A percentile compares a stretch with the other conserved stretches of the same genome.
Conservation (phyloP, 2,113 vertebrate genomes). For the Apodemus speciosus region DNA sequence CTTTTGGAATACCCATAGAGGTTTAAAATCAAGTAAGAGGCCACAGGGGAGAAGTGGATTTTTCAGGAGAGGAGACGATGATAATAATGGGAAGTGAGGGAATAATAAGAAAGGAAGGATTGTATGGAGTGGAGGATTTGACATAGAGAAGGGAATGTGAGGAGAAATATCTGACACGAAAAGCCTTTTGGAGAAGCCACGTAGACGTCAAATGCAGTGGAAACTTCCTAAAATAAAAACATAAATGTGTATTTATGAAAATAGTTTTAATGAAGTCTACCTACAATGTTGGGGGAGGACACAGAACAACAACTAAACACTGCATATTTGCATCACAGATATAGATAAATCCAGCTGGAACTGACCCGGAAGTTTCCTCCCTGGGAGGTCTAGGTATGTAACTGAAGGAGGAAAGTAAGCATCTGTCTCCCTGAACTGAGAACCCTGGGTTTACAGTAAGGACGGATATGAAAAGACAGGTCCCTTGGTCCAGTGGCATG, state of each 20-base stretch:
- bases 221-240: background rate
- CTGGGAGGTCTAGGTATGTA: background rate
- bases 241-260: background rate
- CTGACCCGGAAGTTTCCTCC: background rate
- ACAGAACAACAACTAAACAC: background rate
- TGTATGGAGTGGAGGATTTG: background rate
- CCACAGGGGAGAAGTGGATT: background rate
- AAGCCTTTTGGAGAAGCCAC: background rate
- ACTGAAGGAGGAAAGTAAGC: background rate
- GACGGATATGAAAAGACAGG: background rate
- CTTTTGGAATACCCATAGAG: background rate
- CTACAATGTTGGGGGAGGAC: too few species aligned
- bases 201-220: background rate
- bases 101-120: background rate
- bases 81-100: background rate
- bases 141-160: background rate
- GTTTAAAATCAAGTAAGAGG: background rate
- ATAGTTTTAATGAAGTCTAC: background rate
- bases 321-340: background rate
- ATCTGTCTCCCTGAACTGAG: background rate
- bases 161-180: background rate
- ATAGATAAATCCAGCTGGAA: background rate
- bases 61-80: background rate
- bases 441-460: background rate
- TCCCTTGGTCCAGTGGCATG: background rate